These are phyloP conservation scores for Drosophila emarginata DNA, from an alignment of 2,888 invertebrate species.

Conservation along the genomic window DNA sequence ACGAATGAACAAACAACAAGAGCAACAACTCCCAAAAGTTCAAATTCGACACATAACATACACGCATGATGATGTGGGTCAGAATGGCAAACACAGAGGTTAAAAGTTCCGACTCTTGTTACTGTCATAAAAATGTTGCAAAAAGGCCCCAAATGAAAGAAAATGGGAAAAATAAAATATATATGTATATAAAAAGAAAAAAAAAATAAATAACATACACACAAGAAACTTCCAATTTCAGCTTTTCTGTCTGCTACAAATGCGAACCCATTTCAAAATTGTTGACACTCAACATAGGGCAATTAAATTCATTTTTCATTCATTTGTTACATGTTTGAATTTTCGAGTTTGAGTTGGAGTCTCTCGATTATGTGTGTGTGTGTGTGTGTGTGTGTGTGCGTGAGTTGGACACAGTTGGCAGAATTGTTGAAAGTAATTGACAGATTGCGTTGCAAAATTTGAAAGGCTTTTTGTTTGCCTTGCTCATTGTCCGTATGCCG, in stretches of 20 bases:
- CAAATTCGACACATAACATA: slow-evolving; percentile 12
- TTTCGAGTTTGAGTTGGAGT: neutral
- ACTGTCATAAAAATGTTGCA: slow-evolving; percentile 75
- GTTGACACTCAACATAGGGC: slow-evolving; percentile 76
- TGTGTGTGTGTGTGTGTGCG: slow-evolving; percentile 12
- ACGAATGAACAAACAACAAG: neutral
- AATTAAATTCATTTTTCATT: slow-evolving; percentile 78
- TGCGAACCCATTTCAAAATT: slow-evolving; percentile 74
- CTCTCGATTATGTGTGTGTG: slow-evolving; percentile 13
- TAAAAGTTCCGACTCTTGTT: slow-evolving; percentile 71
- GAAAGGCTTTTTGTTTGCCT: slow-evolving; percentile 51
- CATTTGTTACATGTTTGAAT: slow-evolving; percentile 41
- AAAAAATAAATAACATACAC: neutral
- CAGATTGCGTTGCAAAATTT: slow-evolving; percentile 69
- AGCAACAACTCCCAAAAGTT: slow-evolving; percentile 6
- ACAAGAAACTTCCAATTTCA: slow-evolving; percentile 9
- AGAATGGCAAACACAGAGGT: slow-evolving; percentile 58
- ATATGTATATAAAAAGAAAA: neutral
- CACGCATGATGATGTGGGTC: slow-evolving; percentile 66
- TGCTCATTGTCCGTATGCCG: neutral
- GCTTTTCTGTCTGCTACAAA: slow-evolving; percentile 50
- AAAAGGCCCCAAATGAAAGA: slow-evolving; percentile 29
- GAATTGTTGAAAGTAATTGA: slow-evolving; percentile 70
- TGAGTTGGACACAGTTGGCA: slow-evolving; percentile 62
- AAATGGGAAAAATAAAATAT: neutral